Percentiles rank a stretch among this genome's conserved stretches.
Evolutionary conservation across 1,140 invertebrate species (phyloP).

Genomic region (Aphidius gifuensis): DNA sequence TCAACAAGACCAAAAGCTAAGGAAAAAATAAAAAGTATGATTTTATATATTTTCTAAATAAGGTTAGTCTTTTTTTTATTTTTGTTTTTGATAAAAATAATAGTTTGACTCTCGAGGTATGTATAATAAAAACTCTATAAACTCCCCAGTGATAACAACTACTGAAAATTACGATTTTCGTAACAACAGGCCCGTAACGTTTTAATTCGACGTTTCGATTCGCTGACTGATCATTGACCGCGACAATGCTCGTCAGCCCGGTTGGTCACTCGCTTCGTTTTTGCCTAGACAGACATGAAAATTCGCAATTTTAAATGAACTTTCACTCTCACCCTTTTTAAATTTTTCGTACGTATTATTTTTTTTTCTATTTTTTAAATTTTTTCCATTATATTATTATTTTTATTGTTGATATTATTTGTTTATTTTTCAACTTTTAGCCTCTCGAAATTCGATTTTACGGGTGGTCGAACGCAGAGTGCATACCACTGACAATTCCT

Average conservation of each 20-base stretch:
- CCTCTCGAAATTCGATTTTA: slow-evolving; percentile 21
- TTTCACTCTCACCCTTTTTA: background rate
- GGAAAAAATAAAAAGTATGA: too few species aligned
- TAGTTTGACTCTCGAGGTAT: too few species aligned
- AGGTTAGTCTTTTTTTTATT: too few species aligned
- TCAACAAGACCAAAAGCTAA: too few species aligned
- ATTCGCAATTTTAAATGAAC: slow-evolving; percentile 14
- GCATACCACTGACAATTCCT: too few species aligned
- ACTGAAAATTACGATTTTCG: slow-evolving; percentile 22
- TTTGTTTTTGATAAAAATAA: too few species aligned
- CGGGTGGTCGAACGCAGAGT: slow-evolving; percentile 13
- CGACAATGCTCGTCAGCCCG: slow-evolving; percentile 34
- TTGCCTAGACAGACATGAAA: slow-evolving; percentile 16
- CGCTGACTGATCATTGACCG: slow-evolving; percentile 26
- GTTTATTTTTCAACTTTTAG: background rate
- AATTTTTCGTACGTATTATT: slow-evolving; percentile 7
- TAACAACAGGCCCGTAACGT: slow-evolving; percentile 25
- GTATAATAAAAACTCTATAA: too few species aligned
- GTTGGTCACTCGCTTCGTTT: slow-evolving; percentile 22
- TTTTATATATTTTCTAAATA: too few species aligned
- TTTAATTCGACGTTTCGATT: slow-evolving; percentile 28
- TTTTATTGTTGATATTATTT: background rate
- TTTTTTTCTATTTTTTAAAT: slow-evolving; percentile 10
- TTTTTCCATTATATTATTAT: background rate
- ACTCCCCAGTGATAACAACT: too few species aligned